Conservation (phyloP, 2,797 vertebrate species). For the Peromyscus eremicus region DNA sequence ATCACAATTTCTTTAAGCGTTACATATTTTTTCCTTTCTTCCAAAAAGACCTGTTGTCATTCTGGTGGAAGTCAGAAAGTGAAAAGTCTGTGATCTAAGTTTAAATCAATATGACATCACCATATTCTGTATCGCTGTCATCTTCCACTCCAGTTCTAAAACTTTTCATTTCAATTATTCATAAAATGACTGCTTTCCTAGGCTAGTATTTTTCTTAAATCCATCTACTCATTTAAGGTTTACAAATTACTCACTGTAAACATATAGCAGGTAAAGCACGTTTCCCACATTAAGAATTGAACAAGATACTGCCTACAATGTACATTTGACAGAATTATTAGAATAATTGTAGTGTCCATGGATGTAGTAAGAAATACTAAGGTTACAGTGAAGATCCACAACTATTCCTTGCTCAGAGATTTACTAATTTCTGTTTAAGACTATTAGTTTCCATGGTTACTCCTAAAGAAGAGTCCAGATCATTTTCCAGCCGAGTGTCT, state of each 20-base stretch:
- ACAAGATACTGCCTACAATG: not conserved
- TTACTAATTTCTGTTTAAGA: not conserved
- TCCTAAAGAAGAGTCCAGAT: not conserved
- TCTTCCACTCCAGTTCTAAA: not conserved
- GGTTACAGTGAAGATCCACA: not conserved
- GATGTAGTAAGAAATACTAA: not conserved
- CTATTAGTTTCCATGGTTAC: not conserved
- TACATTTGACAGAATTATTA: not conserved
- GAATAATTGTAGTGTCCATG: not conserved
- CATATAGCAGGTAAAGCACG: not conserved
- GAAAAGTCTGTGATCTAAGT: not conserved
- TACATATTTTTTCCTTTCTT: not conserved
- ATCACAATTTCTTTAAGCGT: not conserved
- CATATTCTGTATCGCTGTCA: not conserved
- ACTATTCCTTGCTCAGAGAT: not conserved
- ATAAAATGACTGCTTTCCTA: not conserved
- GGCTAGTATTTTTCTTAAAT: not conserved
- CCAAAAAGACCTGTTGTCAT: not conserved
- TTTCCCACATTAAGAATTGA: not conserved
- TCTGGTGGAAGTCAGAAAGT: conserved; percentile 24
- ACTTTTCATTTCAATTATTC: not conserved
- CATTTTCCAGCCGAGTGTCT: not conserved
- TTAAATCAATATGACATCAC: not conserved
- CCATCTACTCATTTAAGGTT: not conserved
- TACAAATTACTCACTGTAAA: not conserved